Conservation (phyloP, 1,140 invertebrate genomes). For the Papilio machaon region DNA sequence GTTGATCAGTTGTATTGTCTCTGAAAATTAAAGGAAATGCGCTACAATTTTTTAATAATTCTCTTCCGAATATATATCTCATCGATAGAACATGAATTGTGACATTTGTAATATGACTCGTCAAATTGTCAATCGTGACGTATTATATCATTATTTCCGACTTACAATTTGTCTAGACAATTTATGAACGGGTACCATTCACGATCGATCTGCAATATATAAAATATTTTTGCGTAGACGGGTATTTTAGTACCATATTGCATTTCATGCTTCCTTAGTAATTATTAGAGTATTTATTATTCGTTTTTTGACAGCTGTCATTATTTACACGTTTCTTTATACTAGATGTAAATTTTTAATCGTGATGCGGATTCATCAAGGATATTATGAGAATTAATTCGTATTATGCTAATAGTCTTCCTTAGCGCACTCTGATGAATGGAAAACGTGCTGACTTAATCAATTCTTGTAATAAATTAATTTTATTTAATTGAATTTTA, state of each 20-base stretch:
- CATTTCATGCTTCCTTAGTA: conserved; percentile 60
- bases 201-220: background rate
- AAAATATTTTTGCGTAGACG: conserved; percentile 1
- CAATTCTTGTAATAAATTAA: conserved; percentile 3
- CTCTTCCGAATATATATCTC: conserved; percentile 15
- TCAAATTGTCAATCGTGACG: background rate
- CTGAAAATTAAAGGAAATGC: conserved; percentile 11
- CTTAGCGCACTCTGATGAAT: conserved; percentile 18
- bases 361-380: background rate
- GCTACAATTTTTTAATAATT: conserved; percentile 37
- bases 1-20: background rate
- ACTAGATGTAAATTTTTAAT: conserved; percentile 34
- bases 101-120: background rate
- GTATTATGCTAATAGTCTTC: conserved; percentile 33
- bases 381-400: conserved; percentile 20
- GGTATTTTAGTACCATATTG: conserved; percentile 46
- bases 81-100: background rate
- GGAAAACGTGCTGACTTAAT: background rate
- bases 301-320: conserved; percentile 42
- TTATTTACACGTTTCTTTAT: conserved; percentile 24
- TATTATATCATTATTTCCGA: background rate
- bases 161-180: background rate
- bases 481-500: conserved; percentile 19
- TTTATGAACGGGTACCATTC: background rate
- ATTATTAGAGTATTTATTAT: conserved; percentile 50